A percentile compares a stretch with the other conserved stretches of the same genome.
phyloP scores from a whole-genome alignment of 2,113 vertebrate species.

The Felis chaus region DNA sequence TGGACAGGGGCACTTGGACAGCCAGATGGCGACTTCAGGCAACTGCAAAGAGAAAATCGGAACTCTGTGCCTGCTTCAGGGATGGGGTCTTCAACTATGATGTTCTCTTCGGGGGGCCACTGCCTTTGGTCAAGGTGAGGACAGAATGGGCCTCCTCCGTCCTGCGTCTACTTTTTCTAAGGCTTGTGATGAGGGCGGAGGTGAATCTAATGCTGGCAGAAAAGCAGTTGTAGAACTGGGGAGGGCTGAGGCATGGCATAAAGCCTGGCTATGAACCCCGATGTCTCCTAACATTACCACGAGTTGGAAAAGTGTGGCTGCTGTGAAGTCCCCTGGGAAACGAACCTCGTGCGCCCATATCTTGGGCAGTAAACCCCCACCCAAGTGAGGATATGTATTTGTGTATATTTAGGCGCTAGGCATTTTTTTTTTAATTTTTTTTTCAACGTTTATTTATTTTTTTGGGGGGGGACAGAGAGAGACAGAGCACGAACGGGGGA shows the following conservation, averaged over 20 bases:
- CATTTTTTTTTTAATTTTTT: not conserved
- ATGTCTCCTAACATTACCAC: not conserved
- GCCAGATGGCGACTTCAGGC: not conserved
- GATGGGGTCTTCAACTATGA: not conserved
- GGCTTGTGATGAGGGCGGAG: not conserved
- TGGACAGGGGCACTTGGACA: not conserved
- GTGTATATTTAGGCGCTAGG: not conserved
- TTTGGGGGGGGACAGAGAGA: too few relatives aligned
- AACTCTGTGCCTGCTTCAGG: not conserved
- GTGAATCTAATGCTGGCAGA: not conserved
- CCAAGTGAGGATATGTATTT: not conserved
- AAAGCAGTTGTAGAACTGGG: not conserved
- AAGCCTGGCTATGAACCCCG: not conserved
- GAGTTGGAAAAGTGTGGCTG: not conserved
- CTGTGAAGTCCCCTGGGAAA: not conserved
- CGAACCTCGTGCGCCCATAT: not conserved
- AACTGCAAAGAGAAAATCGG: not conserved
- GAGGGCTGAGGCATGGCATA: not conserved
- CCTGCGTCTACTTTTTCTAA: not conserved
- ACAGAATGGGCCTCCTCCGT: not conserved
- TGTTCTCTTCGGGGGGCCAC: not conserved
- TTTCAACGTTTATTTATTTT: too few relatives aligned
- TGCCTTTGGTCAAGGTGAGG: not conserved
- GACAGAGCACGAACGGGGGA: too few relatives aligned
- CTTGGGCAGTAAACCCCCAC: not conserved